Evolutionary conservation across 37 sponge, comb jelly and placozoan genomes (phyloP), one percentile per base, ranked within the genome.

Genomic region (Diacarnus erythraeanus): DNA sequence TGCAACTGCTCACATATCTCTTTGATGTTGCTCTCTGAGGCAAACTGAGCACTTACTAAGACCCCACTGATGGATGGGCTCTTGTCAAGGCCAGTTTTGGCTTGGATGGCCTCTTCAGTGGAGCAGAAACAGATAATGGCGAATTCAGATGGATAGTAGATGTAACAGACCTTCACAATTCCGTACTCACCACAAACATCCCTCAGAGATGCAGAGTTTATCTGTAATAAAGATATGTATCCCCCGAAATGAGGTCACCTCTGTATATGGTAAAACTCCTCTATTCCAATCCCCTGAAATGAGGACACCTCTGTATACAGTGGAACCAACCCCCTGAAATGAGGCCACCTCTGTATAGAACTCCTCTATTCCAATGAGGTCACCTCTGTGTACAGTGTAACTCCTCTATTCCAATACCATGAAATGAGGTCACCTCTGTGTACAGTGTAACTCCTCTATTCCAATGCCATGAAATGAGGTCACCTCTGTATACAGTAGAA

Each of bases 141-240:
- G 31, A 17, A 60, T 30, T 81, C 82, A 33, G 51, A 36, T 21
- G 25, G 34, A 22, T 77, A 61, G 31, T 43, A 59, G 20, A 84
- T 35, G 60, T 64, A 57, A 44, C 61, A 81, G 39, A 6, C 68
- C 67, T 72, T 59, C 2, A 80, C 34, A n/a, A 42, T 54, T 9
- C 93, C 93, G 81, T 59, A 81, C 57, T 84, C 82, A 39, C 61
- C 57, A 75, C 85, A 88, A 41, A 69, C 47, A 25, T 84, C 88
- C 31, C 81, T 70, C 35, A 92, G 25, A 6, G 80, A 64, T 0
- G 75, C 59, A 30, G 75, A 69, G 33, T 80, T 76, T 23, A 91
- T 36, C 91, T 91, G 54, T 4, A 30, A 27, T 38, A 26, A 82
- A 25, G 22, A 25, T n/a, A 60, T n/a, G 27, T 21, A 25, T 10